Conservation (phyloP, 2,113 vertebrate species). For the Alexandromys fortis region DNA sequence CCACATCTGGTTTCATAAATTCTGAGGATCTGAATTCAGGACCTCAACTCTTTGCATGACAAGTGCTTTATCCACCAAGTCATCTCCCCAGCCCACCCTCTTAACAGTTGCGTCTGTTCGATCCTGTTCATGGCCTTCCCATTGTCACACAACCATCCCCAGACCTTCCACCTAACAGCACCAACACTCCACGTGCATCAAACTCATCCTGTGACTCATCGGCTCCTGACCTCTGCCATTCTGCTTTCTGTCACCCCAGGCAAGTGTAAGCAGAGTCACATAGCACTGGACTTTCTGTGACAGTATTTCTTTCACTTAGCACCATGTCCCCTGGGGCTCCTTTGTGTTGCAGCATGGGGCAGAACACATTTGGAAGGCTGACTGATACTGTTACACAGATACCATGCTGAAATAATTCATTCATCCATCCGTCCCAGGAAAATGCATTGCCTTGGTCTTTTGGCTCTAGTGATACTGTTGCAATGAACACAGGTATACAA, state of each 20-base stretch:
- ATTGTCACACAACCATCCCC: accelerated
- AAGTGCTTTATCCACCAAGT: neutral
- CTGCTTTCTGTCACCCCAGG: neutral
- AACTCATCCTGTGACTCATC: accelerated
- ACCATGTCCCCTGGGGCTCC: neutral
- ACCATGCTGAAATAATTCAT: neutral
- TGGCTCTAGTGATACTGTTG: neutral
- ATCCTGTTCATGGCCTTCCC: neutral
- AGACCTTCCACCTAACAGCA: neutral
- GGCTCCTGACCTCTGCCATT: accelerated
- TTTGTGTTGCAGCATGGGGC: accelerated
- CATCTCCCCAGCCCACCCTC: neutral
- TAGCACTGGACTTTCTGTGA: neutral
- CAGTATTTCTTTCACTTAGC: neutral
- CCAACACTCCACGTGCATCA: accelerated
- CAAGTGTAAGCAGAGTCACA: accelerated
- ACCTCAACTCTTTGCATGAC: neutral
- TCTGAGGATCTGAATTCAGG: neutral
- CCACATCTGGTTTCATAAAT: neutral
- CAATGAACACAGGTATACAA: neutral
- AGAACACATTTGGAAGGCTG: neutral
- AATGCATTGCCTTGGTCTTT: neutral
- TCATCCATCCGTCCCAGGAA: neutral
- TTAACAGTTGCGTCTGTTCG: neutral
- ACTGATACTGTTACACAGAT: neutral